Percentiles rank a stretch among this genome's conserved stretches.
Conservation (phyloP, 1,140 invertebrate genomes). For the Aporrectodea caliginosa region DNA sequence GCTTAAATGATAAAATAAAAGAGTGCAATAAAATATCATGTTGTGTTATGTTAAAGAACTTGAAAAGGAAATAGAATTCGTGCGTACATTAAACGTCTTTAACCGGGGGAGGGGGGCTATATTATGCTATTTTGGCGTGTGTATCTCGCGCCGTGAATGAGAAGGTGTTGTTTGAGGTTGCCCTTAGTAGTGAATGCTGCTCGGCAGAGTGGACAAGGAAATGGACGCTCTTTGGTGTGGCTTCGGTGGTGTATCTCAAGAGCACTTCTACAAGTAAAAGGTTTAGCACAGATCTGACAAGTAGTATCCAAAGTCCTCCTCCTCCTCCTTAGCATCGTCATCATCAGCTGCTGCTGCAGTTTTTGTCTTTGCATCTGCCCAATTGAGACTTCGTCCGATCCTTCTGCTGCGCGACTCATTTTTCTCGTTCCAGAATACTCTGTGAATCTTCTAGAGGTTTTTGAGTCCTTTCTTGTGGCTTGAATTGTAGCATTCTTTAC, state of each 20-base stretch:
- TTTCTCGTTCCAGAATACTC: not conserved
- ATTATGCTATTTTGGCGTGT: too few species aligned
- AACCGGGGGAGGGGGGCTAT: too few species aligned
- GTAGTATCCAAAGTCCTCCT: conserved; percentile 57
- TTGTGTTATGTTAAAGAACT: too few species aligned
- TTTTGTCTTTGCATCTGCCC: not conserved
- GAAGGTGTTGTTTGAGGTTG: conserved; percentile 95
- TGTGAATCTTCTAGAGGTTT: not conserved
- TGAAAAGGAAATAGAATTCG: too few species aligned
- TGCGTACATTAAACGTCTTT: too few species aligned
- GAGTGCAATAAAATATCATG: too few species aligned
- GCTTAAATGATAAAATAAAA: too few species aligned
- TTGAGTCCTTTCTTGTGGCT: too few species aligned
- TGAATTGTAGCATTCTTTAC: too few species aligned
- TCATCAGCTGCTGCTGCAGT: not conserved
- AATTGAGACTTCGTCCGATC: not conserved
- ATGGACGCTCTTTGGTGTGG: conserved; percentile 96
- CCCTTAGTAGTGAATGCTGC: conserved; percentile 95
- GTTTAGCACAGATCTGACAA: conserved; percentile 97
- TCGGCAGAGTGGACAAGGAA: conserved; percentile 95
- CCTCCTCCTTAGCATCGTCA: not conserved
- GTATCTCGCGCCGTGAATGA: too few species aligned
- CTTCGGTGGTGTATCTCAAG: conserved; percentile 95
- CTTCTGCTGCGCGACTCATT: not conserved
- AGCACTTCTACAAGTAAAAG: conserved; percentile 95